A percentile compares a stretch with the other conserved stretches of the same genome.
Evolutionary conservation across 2,797 vertebrate species (phyloP).

Genomic region (Heterohyrax brucei): DNA sequence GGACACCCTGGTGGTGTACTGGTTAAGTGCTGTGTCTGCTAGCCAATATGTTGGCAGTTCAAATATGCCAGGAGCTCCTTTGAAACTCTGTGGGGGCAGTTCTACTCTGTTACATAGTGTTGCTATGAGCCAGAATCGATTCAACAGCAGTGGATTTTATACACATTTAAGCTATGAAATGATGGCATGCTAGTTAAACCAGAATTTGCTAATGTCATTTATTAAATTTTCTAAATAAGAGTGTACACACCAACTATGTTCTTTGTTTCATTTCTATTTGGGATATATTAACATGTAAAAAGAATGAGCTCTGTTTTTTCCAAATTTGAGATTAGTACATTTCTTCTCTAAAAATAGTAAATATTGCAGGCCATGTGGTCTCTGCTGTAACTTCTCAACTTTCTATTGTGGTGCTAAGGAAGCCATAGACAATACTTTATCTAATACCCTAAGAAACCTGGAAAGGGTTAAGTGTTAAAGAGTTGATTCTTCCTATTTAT

Average conservation of each 20-base stretch:
- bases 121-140: too few relatives aligned
- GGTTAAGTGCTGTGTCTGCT: too few relatives aligned
- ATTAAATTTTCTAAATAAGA: not conserved
- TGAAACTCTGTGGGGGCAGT: too few relatives aligned
- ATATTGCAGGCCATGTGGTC: not conserved
- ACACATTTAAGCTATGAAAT: not conserved
- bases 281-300: not conserved
- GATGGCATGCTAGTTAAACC: not conserved
- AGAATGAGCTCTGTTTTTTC: not conserved
- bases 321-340: not conserved
- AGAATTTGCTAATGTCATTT: slow-evolving; percentile 43
- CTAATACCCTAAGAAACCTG: not conserved
- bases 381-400: not conserved
- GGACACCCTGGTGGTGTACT: too few relatives aligned
- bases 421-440: not conserved
- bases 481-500: not conserved
- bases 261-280: slow-evolving; percentile 38
- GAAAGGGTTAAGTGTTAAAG: not conserved
- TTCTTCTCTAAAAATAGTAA: slow-evolving; percentile 3
- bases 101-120: too few relatives aligned
- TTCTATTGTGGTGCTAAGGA: not conserved
- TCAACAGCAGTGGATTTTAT: not conserved
- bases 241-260: not conserved
- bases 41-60: too few relatives aligned
- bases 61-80: too few relatives aligned